Conservation (phyloP, 1,140 invertebrate species). For the Tribolium madens region DNA sequence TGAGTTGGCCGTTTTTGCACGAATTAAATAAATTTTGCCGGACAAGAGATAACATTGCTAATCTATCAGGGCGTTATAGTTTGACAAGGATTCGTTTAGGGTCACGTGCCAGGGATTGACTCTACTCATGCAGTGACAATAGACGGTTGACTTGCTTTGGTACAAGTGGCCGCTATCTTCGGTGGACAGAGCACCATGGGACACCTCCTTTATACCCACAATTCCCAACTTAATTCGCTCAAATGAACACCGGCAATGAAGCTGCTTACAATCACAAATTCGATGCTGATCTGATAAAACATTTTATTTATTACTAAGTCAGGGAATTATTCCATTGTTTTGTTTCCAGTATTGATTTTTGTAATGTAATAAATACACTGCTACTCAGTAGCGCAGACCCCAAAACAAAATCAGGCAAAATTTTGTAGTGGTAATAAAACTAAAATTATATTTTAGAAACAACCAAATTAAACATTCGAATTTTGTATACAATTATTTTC, state of each 20-base stretch:
- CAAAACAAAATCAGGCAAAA: too few species aligned
- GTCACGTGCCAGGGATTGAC: slow-evolving; percentile 34
- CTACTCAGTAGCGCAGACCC: too few species aligned
- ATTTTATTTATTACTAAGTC: neutral
- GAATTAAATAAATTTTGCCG: neutral
- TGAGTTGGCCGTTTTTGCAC: neutral
- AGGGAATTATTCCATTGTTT: neutral
- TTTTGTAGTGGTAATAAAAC: too few species aligned
- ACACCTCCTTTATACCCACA: slow-evolving; percentile 25
- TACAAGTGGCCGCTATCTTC: slow-evolving; percentile 36
- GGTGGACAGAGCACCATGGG: slow-evolving; percentile 30
- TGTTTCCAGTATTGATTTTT: slow-evolving; percentile 1
- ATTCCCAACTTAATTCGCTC: slow-evolving; percentile 32
- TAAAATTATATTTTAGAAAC: too few species aligned
- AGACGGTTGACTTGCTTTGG: slow-evolving; percentile 13
- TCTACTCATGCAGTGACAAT: slow-evolving; percentile 38
- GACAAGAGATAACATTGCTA: slow-evolving; percentile 11
- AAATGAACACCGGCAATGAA: slow-evolving; percentile 30
- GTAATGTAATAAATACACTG: too few species aligned
- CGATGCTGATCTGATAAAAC: slow-evolving; percentile 13
- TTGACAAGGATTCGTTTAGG: slow-evolving; percentile 16
- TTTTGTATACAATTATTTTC: too few species aligned
- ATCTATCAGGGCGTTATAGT: slow-evolving; percentile 2
- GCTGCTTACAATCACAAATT: slow-evolving; percentile 15
- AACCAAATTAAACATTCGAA: too few species aligned